These are phyloP conservation scores for Halcyon badia DNA, from an alignment of 2,797 vertebrate species.

Conservation along the genomic window DNA sequence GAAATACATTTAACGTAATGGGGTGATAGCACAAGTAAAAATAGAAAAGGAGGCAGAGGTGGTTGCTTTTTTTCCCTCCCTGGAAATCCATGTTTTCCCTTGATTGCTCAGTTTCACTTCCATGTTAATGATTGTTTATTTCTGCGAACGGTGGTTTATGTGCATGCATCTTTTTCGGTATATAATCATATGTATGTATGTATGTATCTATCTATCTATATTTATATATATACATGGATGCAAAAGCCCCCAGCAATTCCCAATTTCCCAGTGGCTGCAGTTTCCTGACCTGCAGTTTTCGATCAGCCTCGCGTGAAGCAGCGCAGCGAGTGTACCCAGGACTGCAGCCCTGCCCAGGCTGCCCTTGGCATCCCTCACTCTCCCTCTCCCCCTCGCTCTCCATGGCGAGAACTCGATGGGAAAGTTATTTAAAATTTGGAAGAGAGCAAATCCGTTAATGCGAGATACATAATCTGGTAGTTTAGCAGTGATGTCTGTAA, in stretches of 20 bases:
- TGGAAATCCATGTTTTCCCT: conserved; percentile 32
- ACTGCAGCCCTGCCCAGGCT: conserved; percentile 65
- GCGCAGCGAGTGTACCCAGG: conserved; percentile 49
- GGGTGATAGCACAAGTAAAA: conserved; percentile 80
- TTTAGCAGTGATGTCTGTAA: conserved; percentile 81
- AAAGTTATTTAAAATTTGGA: conserved; percentile 86
- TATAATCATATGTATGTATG: rapidly evolving
- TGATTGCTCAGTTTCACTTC: conserved; percentile 7
- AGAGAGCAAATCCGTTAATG: conserved; percentile 79
- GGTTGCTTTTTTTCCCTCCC: neutral
- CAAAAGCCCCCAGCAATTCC: neutral
- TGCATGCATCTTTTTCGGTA: neutral
- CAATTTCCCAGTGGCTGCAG: neutral
- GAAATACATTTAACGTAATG: conserved; percentile 82
- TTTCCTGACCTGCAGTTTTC: neutral
- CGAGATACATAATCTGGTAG: conserved; percentile 83
- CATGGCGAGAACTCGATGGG: conserved; percentile 62
- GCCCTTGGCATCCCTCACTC: conserved; percentile 70
- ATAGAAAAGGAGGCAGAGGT: conserved; percentile 70
- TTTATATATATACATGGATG: neutral
- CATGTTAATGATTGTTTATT: conserved; percentile 22
- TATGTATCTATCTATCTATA: rapidly evolving
- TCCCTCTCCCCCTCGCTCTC: neutral
- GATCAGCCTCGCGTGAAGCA: conserved; percentile 43
- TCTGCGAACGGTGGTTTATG: neutral